phyloP scores from a whole-genome alignment of 1,140 invertebrate species.

The Tetranychus urticae region DNA sequence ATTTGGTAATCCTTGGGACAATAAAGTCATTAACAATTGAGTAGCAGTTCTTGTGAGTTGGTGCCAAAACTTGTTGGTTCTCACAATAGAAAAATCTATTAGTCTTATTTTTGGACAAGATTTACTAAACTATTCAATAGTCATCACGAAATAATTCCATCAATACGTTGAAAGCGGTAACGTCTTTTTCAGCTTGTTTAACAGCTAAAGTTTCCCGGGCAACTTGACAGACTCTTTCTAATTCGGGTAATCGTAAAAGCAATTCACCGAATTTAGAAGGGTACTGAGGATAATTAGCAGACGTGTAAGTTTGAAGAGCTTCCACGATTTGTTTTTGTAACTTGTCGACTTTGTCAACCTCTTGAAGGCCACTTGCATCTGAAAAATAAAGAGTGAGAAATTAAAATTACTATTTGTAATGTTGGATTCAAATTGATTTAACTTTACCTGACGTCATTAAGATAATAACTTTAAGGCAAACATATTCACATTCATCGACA shows the following conservation, averaged over 20 bases:
- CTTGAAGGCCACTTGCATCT: constrained; percentile 71
- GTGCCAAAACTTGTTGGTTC: too few relatives aligned
- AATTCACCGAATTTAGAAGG: constrained; percentile 86
- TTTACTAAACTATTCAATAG: constrained; percentile 9
- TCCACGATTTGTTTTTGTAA: constrained; percentile 82
- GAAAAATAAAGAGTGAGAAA: neutral
- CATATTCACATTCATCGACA: constrained; percentile 90
- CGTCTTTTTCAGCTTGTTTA: constrained; percentile 56
- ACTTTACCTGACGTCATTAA: constrained; percentile 65
- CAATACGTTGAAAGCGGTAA: constrained; percentile 66
- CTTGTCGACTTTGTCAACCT: constrained; percentile 66
- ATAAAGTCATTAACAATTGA: too few relatives aligned
- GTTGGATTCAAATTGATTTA: neutral
- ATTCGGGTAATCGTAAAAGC: constrained; percentile 67
- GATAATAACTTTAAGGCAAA: constrained; percentile 77
- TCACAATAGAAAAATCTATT: too few relatives aligned
- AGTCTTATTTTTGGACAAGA: too few relatives aligned
- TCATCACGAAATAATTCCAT: constrained; percentile 82
- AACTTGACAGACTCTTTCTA: constrained; percentile 77
- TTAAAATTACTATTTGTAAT: neutral
- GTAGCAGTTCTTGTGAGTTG: too few relatives aligned
- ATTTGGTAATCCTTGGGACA: too few relatives aligned
- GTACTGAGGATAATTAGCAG: constrained; percentile 66
- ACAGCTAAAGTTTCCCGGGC: constrained; percentile 70
- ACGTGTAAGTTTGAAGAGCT: constrained; percentile 70